phyloP scores from a whole-genome alignment of 1,140 invertebrate species.

The Bombus breviceps region DNA sequence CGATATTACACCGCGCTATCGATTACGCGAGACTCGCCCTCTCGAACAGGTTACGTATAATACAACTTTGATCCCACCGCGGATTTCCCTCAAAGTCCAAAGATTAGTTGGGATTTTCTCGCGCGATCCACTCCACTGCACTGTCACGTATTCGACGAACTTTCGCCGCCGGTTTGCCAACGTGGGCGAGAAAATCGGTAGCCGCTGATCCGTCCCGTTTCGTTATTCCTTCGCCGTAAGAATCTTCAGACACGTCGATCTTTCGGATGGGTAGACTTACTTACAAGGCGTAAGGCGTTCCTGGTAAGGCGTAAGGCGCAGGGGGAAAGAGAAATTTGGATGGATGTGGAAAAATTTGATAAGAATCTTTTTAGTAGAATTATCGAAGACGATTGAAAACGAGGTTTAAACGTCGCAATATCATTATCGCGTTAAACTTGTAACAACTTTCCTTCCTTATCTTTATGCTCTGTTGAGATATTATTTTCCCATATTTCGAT shows the following conservation, averaged over 20 bases:
- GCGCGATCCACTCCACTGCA: not conserved
- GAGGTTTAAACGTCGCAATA: too few species aligned
- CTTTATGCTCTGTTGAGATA: too few species aligned
- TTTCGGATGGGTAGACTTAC: not conserved
- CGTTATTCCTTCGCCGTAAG: not conserved
- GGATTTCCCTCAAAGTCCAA: not conserved
- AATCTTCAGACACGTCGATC: not conserved
- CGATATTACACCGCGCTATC: not conserved
- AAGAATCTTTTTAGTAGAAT: too few species aligned
- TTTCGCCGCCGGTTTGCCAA: not conserved
- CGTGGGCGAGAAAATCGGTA: not conserved
- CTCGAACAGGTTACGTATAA: not conserved
- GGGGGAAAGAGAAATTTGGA: too few species aligned
- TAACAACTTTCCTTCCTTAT: too few species aligned
- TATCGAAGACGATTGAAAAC: too few species aligned
- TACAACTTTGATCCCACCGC: not conserved
- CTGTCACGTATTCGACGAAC: not conserved
- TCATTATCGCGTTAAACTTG: too few species aligned
- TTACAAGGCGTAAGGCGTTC: too few species aligned
- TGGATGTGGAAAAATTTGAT: too few species aligned
- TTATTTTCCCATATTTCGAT: too few species aligned
- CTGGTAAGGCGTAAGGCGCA: too few species aligned
- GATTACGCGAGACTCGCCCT: not conserved
- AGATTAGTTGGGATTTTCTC: not conserved
- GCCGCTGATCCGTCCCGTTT: not conserved